Evolutionary conservation across 2,888 invertebrate genomes (phyloP).

Genomic region (Altica lythri): DNA sequence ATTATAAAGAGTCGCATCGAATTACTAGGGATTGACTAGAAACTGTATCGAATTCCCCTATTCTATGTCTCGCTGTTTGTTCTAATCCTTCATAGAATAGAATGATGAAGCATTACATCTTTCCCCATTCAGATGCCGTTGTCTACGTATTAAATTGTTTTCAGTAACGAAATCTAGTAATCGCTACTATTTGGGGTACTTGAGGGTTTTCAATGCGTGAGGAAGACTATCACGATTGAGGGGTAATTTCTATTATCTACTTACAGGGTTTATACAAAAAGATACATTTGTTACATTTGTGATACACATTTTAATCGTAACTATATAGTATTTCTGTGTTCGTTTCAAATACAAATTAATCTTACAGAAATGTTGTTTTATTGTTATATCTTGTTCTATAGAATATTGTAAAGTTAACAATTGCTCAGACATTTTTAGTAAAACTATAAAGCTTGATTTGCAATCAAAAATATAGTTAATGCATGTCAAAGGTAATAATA

Average conservation of each 20-base stretch:
- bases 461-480: too few species aligned
- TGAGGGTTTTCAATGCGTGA: conserved; percentile 49
- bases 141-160: conserved; percentile 42
- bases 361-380: too few species aligned
- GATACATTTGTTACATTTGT: not conserved
- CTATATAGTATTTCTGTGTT: too few species aligned
- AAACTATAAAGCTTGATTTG: too few species aligned
- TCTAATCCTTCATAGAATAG: conserved; percentile 32
- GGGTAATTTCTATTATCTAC: conserved; percentile 47
- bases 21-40: conserved; percentile 16
- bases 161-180: conserved; percentile 48
- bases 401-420: too few species aligned
- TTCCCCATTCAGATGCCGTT: conserved; percentile 32
- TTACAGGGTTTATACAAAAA: conserved; percentile 4
- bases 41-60: conserved; percentile 32
- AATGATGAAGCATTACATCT: conserved; percentile 37
- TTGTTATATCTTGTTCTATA: too few species aligned
- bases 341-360: not conserved
- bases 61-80: conserved; percentile 35
- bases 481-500: too few species aligned
- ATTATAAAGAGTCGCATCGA: conserved; percentile 21
- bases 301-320: not conserved
- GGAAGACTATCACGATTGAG: conserved; percentile 38
- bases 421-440: too few species aligned
- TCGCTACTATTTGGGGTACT: conserved; percentile 47